Conservation (phyloP, 1,140 invertebrate species). For the Anagrus nilaparvatae region DNA sequence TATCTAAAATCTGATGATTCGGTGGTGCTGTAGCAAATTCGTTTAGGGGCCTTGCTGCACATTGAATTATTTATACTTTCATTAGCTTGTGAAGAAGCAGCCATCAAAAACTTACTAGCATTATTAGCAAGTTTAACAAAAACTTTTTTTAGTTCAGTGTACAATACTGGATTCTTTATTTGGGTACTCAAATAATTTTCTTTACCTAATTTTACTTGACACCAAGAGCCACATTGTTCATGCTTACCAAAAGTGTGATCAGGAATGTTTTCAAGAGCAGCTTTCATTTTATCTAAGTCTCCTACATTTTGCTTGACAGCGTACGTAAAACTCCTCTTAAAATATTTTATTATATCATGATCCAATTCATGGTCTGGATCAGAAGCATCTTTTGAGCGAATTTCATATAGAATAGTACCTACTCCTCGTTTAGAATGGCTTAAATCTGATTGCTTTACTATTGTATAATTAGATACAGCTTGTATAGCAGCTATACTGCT, state of each 20-base stretch:
- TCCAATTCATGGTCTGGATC: background rate
- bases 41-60: conserved; percentile 7
- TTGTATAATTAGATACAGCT: background rate
- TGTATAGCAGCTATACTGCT: conserved; percentile 12
- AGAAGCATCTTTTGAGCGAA: conserved; percentile 1
- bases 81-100: no score
- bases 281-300: background rate
- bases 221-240: conserved; percentile 13
- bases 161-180: conserved; percentile 2
- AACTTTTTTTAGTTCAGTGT: background rate
- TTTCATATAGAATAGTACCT: conserved; percentile 10
- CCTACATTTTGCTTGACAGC: background rate
- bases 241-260: conserved; percentile 13
- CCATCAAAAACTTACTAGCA: conserved; percentile 10
- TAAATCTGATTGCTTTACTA: conserved; percentile 13
- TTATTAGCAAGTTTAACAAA: conserved; percentile 10
- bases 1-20: conserved; percentile 1
- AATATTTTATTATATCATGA: background rate
- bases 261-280: background rate
- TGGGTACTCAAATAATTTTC: conserved; percentile 1
- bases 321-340: background rate
- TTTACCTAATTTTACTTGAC: background rate
- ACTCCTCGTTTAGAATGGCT: conserved; percentile 14
- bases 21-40: background rate
- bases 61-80: conserved; percentile 8